A percentile compares a stretch with the other conserved stretches of the same genome.
Evolutionary conservation across 2,888 invertebrate genomes (phyloP).

Genomic region (Andrena haemorrhoa): DNA sequence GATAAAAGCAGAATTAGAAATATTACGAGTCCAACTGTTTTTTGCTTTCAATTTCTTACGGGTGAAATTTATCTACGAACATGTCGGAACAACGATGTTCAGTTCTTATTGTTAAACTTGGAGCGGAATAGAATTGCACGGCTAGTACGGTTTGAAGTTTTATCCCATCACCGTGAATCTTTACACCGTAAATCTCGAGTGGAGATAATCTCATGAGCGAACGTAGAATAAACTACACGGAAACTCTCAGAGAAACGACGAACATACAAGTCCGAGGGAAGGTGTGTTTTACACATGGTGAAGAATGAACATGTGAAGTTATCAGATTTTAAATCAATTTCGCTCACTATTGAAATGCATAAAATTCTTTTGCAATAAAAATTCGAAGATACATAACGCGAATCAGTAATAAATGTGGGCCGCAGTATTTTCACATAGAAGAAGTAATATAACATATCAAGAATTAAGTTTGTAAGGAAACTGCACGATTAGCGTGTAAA

Average conservation of each 20-base stretch:
- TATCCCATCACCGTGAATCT: conserved; percentile 46
- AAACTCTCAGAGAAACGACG: conserved; percentile 32
- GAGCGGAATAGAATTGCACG: conserved; percentile 39
- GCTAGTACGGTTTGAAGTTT: conserved; percentile 42
- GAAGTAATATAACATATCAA: too few relatives aligned
- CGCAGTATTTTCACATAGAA: too few relatives aligned
- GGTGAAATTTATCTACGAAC: neutral
- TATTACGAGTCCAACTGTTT: too few relatives aligned
- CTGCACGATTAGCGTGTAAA: too few relatives aligned
- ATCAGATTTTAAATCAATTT: conserved; percentile 33
- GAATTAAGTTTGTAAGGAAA: too few relatives aligned
- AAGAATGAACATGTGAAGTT: conserved; percentile 43
- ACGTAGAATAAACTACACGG: conserved; percentile 50
- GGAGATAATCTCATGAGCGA: conserved; percentile 60
- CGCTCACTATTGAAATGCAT: neutral
- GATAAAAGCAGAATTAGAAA: too few relatives aligned
- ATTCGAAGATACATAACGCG: neutral
- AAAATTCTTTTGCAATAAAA: neutral
- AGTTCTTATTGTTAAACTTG: neutral
- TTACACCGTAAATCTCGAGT: conserved; percentile 60
- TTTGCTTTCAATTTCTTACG: too few relatives aligned
- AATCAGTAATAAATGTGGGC: too few relatives aligned
- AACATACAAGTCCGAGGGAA: conserved; percentile 23
- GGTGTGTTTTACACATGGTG: conserved; percentile 37
- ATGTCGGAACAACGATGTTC: neutral